Conservation (phyloP, 2,797 vertebrate genomes). For the Poecile montanus region DNA sequence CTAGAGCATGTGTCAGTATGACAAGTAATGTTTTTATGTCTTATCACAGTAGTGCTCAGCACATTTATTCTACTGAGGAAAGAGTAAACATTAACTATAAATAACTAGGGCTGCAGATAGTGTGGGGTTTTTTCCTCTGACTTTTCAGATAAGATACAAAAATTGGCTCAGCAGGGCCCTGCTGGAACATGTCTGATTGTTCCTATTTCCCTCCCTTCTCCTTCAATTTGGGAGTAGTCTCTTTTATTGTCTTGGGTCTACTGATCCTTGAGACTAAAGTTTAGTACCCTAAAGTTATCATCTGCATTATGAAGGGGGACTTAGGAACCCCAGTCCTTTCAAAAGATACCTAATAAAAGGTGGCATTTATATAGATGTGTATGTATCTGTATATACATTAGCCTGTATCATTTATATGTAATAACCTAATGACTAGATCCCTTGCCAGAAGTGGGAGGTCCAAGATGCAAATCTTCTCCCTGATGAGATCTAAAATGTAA, state of each 20-base stretch:
- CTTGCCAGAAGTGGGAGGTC: neutral
- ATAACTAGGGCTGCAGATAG: constrained; percentile 21
- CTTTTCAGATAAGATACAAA: constrained; percentile 29
- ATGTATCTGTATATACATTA: neutral
- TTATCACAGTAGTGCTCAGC: constrained; percentile 36
- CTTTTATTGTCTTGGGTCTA: neutral
- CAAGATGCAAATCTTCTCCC: neutral
- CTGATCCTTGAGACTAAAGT: neutral
- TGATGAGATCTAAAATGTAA: neutral
- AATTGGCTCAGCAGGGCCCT: constrained; percentile 1
- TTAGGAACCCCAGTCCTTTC: neutral
- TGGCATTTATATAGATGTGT: neutral
- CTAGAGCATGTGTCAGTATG: neutral
- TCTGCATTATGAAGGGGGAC: neutral
- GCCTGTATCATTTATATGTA: neutral
- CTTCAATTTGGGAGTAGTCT: neutral
- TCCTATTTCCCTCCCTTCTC: neutral
- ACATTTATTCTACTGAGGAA: constrained; percentile 17
- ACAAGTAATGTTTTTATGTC: constrained; percentile 17
- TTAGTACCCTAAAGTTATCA: neutral
- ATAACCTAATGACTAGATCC: neutral
- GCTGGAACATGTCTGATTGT: neutral
- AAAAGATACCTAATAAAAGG: neutral
- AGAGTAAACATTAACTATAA: constrained; percentile 47
- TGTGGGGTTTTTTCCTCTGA: neutral